Conservation (phyloP, 2,888 invertebrate genomes). For the Bellardia pandia region DNA sequence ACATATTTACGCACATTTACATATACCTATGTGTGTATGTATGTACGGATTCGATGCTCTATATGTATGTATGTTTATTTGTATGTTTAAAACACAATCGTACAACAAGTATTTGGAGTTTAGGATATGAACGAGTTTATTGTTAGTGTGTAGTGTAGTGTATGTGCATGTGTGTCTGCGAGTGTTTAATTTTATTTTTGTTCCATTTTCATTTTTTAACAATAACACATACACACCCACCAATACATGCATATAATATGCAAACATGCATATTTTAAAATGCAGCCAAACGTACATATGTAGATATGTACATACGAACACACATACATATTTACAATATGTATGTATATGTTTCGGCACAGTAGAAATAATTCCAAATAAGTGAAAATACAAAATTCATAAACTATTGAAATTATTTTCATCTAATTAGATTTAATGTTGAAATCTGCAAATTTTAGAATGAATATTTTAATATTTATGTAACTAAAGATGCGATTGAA, state of each 20-base stretch:
- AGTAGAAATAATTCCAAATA: background rate
- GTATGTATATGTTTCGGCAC: background rate
- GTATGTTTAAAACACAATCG: slow-evolving; percentile 23
- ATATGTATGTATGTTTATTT: background rate
- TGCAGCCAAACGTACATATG: slow-evolving; percentile 27
- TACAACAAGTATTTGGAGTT: slow-evolving; percentile 70
- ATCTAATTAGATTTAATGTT: no score
- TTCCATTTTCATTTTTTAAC: slow-evolving; percentile 72
- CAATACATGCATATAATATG: slow-evolving; percentile 43
- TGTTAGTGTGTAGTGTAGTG: slow-evolving; percentile 1
- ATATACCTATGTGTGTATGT: background rate
- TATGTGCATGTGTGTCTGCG: slow-evolving; percentile 17
- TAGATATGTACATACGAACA: slow-evolving; percentile 33
- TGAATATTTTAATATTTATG: no score
- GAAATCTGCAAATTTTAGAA: no score
- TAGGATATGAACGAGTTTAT: slow-evolving; percentile 68
- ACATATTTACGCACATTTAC: slow-evolving; percentile 18
- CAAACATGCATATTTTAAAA: slow-evolving; percentile 58
- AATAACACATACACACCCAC: slow-evolving; percentile 54
- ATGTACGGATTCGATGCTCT: background rate
- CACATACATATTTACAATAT: background rate
- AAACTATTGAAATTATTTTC: no score
- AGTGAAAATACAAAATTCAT: no score
- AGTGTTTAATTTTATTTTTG: slow-evolving; percentile 62
- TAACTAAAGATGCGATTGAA: no score